Base-by-base conservation (phyloP, 1,140 invertebrate species). In the Pogonomyrmex barbatus region DNA sequence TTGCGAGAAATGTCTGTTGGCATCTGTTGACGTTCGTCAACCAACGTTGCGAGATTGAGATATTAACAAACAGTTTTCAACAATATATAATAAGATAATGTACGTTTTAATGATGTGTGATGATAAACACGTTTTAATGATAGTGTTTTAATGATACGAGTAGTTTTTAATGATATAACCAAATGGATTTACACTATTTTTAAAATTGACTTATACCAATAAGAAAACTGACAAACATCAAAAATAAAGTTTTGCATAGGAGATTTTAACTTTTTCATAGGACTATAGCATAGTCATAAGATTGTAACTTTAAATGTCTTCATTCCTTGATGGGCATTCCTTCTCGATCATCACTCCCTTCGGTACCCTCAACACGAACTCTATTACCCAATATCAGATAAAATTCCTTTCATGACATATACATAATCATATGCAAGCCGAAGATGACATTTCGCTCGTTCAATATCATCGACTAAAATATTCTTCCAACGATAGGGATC, bases 301-400 rank as follows among this genome's bases (percentile, higher is more conserved):
- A 36, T 14, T 45, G 24, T 47, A 77, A 77, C 17, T 63, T 77
- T 5, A 68, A 67, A 39, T n/a, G 12, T 67, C 4, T 65, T 42
- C 62, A 54, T 70, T 24, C 63, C 12, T 33, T 42, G 39, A 79
- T 68, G 33, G 24, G 12, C 63, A 81, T 30, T 52, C 6, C 12
- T 54, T 81, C 36, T 54, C n/a, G 36, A 70, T 70, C 36, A 79
- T 47, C 36, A 36, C 8, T 89, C 97, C 96, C 45, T 96, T 94
- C 24, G 97, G 96, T 56, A 98, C 96, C 84, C 97, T 92, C 91
- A 98, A 97, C 91, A 96, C 97, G 94, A 98, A 98, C 93, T 98
- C 97, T 9, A 97, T 97, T 52, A 98, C 96, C 33, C 6, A 97
- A 97, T 87, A 96, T 96, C 71, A 98, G 95, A 91, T 96, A 96